A percentile compares a stretch with the other conserved stretches of the same genome.
These are phyloP conservation scores for Rapana venosa DNA, from an alignment of 2,888 invertebrate genomes.

Conservation along the genomic window DNA sequence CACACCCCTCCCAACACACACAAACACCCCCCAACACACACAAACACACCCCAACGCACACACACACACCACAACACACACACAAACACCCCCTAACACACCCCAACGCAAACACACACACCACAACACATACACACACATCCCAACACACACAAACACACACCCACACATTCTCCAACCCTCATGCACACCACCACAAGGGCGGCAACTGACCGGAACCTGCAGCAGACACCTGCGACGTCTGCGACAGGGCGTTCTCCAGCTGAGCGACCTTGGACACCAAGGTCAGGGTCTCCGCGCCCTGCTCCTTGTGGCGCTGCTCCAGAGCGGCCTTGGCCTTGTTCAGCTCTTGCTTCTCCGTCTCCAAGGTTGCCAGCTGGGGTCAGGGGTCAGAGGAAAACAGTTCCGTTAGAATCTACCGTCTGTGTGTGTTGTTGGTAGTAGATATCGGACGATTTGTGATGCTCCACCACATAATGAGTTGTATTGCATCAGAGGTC, in stretches of 20 bases:
- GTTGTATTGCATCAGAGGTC: no score
- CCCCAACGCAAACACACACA: background rate
- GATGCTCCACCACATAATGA: no score
- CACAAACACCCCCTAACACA: no score
- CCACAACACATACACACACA: background rate
- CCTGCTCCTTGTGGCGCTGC: constrained; percentile 48
- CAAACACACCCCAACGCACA: no score
- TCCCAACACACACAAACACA: background rate
- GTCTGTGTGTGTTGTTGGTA: no score
- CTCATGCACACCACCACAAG: background rate
- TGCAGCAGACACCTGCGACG: background rate
- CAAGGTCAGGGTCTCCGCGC: constrained; percentile 59
- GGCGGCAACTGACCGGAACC: background rate
- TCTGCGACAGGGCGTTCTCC: constrained; percentile 58
- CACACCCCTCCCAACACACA: background rate
- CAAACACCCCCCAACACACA: background rate
- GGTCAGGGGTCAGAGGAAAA: no score
- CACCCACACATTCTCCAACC: background rate
- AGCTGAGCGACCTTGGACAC: constrained; percentile 63
- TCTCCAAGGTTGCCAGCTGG: constrained; percentile 19
- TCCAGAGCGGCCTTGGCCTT: constrained; percentile 56
- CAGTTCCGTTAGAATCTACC: no score
- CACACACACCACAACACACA: no score
- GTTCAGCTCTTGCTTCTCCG: constrained; percentile 49
- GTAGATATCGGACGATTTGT: no score